Evolutionary conservation across 1,140 invertebrate genomes (phyloP), one percentile per base, ranked within the genome.

Genomic region (Drosophila mayri): DNA sequence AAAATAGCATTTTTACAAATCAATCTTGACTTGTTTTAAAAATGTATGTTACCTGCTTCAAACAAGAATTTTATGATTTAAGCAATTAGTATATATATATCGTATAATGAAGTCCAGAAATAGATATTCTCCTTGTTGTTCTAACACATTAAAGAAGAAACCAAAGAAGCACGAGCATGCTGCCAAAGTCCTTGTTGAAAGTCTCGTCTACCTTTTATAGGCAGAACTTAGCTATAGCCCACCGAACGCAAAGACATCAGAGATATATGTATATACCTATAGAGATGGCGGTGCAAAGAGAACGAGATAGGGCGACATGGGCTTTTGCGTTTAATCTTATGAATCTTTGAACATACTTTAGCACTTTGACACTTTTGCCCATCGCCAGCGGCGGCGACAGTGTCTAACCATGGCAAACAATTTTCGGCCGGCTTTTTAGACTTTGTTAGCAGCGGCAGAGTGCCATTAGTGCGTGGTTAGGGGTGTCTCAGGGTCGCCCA

Each of bases 281-380:
- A 43, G 57, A 44, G 35, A 18, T 35, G 12, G 20, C 1, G 8
- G 18, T 28, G 40, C 20, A 16, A 47, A 46, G 38, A 11, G 47
- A 55, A 67, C 12, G 38, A 54, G 66, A 46, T 49, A 46, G 4
- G 35, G 22, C 44, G 61, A 37, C 47, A 11, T 72, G 58, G 54
- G 70, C 67, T 72, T 60, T 72, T 72, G 70, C 67, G 38, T 73
- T 73, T 73, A 87, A 83, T 83, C 84, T 76, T 87, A 83, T 87
- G 84, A 87, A 88, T 88, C 84, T 87, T 88, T 87, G 84, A 87
- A 87, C 84, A 87, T 71, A 83, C 84, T 87, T 87, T 88, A 87
- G 84, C 84, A 87, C 84, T 87, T 87, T 84, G 81, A 85, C 81
- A 84, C 81, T 84, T 77, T 84, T 50, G 54, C 67, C 70, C 54